Evolutionary conservation across 2,888 invertebrate species (phyloP), one percentile per base, ranked within the genome.

Genomic region (Nasonovia ribisnigri): DNA sequence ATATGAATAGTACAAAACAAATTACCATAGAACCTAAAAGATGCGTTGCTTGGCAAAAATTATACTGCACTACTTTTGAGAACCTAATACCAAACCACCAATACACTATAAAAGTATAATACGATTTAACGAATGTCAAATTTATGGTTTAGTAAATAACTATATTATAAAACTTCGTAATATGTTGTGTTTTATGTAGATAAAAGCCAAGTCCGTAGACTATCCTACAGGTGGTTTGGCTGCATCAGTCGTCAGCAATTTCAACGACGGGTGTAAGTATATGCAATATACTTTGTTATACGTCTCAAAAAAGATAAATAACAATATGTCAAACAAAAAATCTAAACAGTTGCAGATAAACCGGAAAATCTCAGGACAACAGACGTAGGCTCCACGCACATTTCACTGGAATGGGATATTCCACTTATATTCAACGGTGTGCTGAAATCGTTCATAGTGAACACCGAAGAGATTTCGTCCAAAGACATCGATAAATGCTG

Each of bases 381-480:
- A 0, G 0, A n/a, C 8, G 60, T 92, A 16, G 87, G 87, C 46
- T 60, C 60, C 3, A 60, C 46, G 2, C 5, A 92, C 36, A 60
- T 92, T 24, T 26, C 87, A 8, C 13, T 92, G 26, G 60, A 87
- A 87, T 92, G 92, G 92, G 60, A 60, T 87, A 92, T 92, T 26
- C 92, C 92, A 13, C 42, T 57, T 67, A 87, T 92, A 36, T 48
- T 87, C 46, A 92, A 92, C 67, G 87, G 92, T 60, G 87, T 60
- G 26, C 48, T 87, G 26, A 92, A 92, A 48, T 92, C 92, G 36
- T 92, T 92, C 16, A 92, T 92, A 24, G 42, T 92, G 24, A 92
- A 67, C 36, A 36, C 24, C 4, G 92, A 92, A 60, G 87, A 92
- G 87, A 87, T 92, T 46, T 87, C 60, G 5, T 84, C 84, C 11